A percentile compares a stretch with the other conserved stretches of the same genome.
Conservation (phyloP, 2,113 vertebrate genomes). For the Nothoprocta perdicaria region DNA sequence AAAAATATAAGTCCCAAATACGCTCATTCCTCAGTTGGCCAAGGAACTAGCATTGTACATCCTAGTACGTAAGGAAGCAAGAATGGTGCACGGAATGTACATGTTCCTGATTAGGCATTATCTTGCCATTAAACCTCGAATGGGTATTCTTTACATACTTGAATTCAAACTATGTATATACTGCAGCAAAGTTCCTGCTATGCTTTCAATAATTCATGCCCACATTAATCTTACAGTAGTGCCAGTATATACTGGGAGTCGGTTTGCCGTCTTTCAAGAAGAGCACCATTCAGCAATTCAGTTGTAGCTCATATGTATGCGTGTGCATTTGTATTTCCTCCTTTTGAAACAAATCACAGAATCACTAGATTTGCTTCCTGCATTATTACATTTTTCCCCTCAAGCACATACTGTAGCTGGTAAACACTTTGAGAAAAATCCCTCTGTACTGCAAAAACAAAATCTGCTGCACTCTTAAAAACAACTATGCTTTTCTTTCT, state of each 20-base stretch:
- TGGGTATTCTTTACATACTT: background rate
- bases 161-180: background rate
- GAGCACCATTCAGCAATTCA: background rate
- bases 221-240: background rate
- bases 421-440: background rate
- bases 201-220: background rate
- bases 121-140: background rate
- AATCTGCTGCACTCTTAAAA: background rate
- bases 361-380: background rate
- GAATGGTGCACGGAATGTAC: background rate
- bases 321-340: background rate
- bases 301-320: background rate
- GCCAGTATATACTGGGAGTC: background rate
- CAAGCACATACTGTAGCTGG: background rate
- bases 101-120: background rate
- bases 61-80: background rate
- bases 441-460: background rate
- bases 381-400: background rate
- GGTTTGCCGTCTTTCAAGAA: background rate
- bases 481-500: background rate
- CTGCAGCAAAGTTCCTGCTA: background rate
- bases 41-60: background rate
- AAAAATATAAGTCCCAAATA: background rate
- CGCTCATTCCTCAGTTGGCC: no score
- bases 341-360: background rate